A percentile compares a stretch with the other conserved stretches of the same genome.
Conservation (phyloP, 1,140 invertebrate species). For the Vanessa tameamea region DNA sequence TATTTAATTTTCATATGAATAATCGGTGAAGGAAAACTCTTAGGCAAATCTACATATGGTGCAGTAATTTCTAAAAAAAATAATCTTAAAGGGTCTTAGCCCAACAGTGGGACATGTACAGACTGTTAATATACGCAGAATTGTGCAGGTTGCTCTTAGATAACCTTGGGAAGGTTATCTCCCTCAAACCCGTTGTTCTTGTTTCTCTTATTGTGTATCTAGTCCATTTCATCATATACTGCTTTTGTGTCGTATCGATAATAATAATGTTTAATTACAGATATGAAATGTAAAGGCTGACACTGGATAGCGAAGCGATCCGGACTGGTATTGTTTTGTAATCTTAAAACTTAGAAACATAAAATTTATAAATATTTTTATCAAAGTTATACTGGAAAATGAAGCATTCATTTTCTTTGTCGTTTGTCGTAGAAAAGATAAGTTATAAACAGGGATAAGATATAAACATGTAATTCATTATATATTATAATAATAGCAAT, state of each 20-base stretch:
- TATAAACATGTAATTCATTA: background rate
- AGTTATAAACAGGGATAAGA: background rate
- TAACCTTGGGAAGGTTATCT: too few relatives aligned
- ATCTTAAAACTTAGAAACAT: constrained; percentile 3
- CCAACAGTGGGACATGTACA: too few relatives aligned
- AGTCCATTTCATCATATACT: too few relatives aligned
- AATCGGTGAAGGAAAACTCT: too few relatives aligned
- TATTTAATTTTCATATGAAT: too few relatives aligned
- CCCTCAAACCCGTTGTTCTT: too few relatives aligned
- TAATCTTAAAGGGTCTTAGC: too few relatives aligned
- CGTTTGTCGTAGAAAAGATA: background rate
- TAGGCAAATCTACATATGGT: too few relatives aligned
- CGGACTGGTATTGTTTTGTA: constrained; percentile 27
- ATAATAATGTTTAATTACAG: constrained; percentile 18
- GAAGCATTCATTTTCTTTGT: background rate
- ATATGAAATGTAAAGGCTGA: constrained; percentile 44
- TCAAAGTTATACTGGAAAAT: background rate
- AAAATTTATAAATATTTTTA: constrained; percentile 10
- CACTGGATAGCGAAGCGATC: constrained; percentile 41
- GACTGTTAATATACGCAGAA: too few relatives aligned
- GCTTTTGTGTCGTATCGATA: background rate
- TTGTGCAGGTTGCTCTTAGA: too few relatives aligned
- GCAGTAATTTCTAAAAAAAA: too few relatives aligned
- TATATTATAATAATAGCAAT: background rate
- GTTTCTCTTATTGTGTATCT: too few relatives aligned